Conservation (phyloP, 2,113 vertebrate species). For the Pipa parva region DNA sequence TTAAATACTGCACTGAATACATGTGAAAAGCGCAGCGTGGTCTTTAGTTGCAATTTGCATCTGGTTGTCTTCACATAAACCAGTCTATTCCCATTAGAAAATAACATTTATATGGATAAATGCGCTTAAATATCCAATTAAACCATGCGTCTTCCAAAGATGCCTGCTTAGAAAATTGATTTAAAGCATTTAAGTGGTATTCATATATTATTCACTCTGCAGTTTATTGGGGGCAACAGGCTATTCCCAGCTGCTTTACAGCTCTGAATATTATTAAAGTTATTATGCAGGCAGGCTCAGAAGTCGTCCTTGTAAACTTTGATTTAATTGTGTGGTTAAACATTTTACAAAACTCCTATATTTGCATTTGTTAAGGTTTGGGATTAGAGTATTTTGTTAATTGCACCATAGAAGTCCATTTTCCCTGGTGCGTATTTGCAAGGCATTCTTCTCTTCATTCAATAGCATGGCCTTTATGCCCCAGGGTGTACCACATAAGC, state of each 20-base stretch:
- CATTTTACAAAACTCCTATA: conserved; percentile 99
- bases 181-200: conserved; percentile 77
- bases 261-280: conserved; percentile 79
- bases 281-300: conserved; percentile 82
- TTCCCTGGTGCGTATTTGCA: conserved; percentile 88
- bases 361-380: conserved; percentile 98
- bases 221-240: conserved; percentile 63
- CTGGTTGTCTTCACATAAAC: conserved; percentile 58
- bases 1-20: conserved; percentile 20
- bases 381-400: conserved; percentile 99
- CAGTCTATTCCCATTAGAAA: conserved; percentile 55
- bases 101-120: conserved; percentile 75
- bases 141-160: conserved; percentile 66
- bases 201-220: conserved; percentile 80
- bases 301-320: conserved; percentile 90
- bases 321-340: conserved; percentile 98
- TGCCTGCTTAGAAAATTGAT: conserved; percentile 70
- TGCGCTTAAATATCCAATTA: conserved; percentile 71
- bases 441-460: conserved; percentile 89
- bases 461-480: conserved; percentile 96
- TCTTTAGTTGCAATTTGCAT: conserved; percentile 50
- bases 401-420: conserved; percentile 91
- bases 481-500: conserved; percentile 92
- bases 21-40: background rate
- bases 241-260: conserved; percentile 67